These are phyloP conservation scores for Psilanteris sp. DNA, from an alignment of 1,140 invertebrate species.

Conservation along the genomic window DNA sequence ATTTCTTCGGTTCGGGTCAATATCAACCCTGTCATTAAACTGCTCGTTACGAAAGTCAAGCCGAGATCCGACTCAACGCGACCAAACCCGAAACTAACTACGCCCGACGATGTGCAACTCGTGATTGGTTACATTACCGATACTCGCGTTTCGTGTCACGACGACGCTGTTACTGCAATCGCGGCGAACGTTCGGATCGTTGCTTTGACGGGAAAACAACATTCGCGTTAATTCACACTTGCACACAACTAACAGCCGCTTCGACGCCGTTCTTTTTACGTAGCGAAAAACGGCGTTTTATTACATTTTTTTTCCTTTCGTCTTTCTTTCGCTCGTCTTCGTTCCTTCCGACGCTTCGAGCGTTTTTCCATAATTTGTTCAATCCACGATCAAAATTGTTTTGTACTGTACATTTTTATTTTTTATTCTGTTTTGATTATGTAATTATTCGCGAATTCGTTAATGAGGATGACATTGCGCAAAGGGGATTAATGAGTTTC, in stretches of 20 bases:
- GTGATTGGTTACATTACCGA: conserved; percentile 74
- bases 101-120: conserved; percentile 59
- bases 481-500: too few species aligned
- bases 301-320: conserved; percentile 58
- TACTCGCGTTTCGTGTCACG: conserved; percentile 68
- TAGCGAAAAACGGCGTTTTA: conserved; percentile 39
- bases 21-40: conserved; percentile 71
- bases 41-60: conserved; percentile 68
- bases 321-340: conserved; percentile 35
- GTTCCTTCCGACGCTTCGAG: conserved; percentile 27
- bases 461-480: conserved; percentile 1
- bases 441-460: conserved; percentile 3
- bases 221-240: conserved; percentile 54
- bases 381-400: conserved; percentile 10
- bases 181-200: conserved; percentile 63
- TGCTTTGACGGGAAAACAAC: conserved; percentile 64
- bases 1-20: conserved; percentile 65
- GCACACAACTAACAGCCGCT: conserved; percentile 16
- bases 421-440: conserved; percentile 4
- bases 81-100: conserved; percentile 60
- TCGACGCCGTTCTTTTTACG: background rate
- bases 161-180: conserved; percentile 66
- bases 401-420: too few species aligned
- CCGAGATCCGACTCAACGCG: conserved; percentile 51
- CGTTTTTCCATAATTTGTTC: conserved; percentile 30